These are phyloP conservation scores for Phrynocephalus guinanensis DNA, from an alignment of 2,797 vertebrate species.

Conservation along the genomic window DNA sequence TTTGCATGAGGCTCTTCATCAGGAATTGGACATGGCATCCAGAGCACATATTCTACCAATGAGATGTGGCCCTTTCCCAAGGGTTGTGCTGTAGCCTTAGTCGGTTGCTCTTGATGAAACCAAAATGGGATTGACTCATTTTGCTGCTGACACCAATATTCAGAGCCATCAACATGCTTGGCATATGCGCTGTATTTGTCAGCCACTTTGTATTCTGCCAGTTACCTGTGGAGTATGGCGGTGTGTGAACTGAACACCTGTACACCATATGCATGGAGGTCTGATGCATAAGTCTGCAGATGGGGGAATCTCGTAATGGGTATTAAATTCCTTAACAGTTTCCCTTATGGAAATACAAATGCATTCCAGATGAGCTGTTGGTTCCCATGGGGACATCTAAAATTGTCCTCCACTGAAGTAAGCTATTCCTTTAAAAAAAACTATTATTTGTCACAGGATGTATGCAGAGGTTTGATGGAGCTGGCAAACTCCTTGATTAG, in stretches of 20 bases:
- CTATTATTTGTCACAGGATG: background rate
- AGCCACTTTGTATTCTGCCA: constrained; percentile 11
- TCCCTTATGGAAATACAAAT: background rate
- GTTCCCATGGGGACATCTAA: background rate
- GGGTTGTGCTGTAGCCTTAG: background rate
- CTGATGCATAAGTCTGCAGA: constrained; percentile 13
- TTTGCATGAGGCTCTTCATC: background rate
- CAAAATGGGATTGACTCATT: background rate
- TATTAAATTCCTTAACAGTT: background rate
- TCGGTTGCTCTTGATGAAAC: too few species aligned
- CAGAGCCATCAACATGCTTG: background rate
- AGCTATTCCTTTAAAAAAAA: background rate
- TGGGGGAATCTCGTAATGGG: background rate
- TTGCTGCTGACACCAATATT: background rate
- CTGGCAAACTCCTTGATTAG: background rate
- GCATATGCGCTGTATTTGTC: background rate
- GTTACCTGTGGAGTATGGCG: background rate
- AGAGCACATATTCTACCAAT: background rate
- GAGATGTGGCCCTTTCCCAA: background rate
- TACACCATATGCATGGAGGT: background rate
- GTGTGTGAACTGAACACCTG: constrained; percentile 2
- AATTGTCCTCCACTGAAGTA: background rate
- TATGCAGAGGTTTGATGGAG: background rate
- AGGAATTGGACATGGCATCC: background rate
- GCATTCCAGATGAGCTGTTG: background rate